These are phyloP conservation scores for Tetrao urogallus DNA, from an alignment of 2,113 vertebrate species.

Conservation along the genomic window DNA sequence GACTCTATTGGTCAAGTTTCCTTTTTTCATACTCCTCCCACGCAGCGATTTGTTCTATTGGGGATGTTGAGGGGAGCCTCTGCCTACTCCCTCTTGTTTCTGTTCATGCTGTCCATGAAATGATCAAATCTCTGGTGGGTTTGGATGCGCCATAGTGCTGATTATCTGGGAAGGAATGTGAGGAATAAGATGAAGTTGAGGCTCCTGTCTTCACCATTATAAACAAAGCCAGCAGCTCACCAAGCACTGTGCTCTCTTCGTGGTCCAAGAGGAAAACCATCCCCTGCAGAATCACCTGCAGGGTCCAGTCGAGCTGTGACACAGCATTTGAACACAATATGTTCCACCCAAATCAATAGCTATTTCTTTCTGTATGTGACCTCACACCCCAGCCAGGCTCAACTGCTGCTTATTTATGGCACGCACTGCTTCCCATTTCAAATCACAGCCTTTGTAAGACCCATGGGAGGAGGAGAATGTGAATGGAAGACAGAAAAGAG, in stretches of 20 bases:
- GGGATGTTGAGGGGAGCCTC: neutral
- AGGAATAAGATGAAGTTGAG: neutral
- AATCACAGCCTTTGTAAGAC: neutral
- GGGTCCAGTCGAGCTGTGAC: neutral
- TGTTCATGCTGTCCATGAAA: neutral
- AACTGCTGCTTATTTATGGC: neutral
- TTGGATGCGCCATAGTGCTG: neutral
- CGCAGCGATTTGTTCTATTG: neutral
- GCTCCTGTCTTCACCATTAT: neutral
- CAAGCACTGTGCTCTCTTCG: neutral
- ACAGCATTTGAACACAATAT: neutral
- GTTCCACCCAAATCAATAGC: neutral
- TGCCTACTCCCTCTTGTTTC: neutral
- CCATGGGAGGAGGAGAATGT: neutral
- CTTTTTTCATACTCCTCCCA: neutral
- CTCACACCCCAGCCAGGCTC: neutral
- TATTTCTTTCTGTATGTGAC: neutral
- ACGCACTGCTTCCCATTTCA: neutral
- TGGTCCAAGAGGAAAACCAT: neutral
- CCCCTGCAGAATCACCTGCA: neutral
- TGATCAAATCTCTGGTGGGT: neutral
- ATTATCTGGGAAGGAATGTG: neutral
- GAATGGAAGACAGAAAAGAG: neutral
- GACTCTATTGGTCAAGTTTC: neutral
- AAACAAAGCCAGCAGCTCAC: neutral